Base-by-base conservation (phyloP, 2,113 vertebrate species). In the Bos javanicus region DNA sequence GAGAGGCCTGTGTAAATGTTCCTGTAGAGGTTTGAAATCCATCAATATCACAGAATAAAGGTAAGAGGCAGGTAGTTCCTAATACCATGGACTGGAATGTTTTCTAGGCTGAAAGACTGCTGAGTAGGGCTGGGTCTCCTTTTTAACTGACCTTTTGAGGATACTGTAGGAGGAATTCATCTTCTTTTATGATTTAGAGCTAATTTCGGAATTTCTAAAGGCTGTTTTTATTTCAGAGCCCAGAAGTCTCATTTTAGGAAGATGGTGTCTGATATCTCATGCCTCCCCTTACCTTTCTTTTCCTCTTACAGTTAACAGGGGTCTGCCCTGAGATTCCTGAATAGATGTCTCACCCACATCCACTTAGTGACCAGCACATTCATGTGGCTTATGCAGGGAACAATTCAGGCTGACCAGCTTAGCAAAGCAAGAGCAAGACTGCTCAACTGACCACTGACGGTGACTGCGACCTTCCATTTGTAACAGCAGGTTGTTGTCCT, bases 81-180 rank as follows among this genome's bases (percentile, higher is more conserved):
- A 90, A 85, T 48, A 52, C 92, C 82, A 16, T 6, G 17, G 30
- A 90, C 59, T 11, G 28, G 84, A 96, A 93, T 78, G 81, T 94
- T 88, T 97, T 81, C 83, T 67, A 52, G 17, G 48, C 74, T 82
- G 7, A 88, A 94, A 67, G 26, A 62, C 59, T 96, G 50, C 62
- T 87, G 39, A 57, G 87, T 50, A 92, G 23, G 36, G 17, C 67
- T 9, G 2, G 5, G n/a, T 90, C 16, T 91, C 94, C 59, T 96
- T 97, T 97, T 59, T 54, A 86, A 78, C 88, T 91, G 67, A 78
- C 50, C 54, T 93, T 96, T 96, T 97, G 88, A 93, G 96, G 85
- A 16, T 43, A 64, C 46, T 33, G 19, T 39, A 84, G 78, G 19
- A 26, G 46, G 56, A n/a, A 90, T 91, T 91, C 64, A 48, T 95